Evolutionary conservation across 2,888 invertebrate species (phyloP), one percentile per base, ranked within the genome.

Genomic region (Melieria picta): DNA sequence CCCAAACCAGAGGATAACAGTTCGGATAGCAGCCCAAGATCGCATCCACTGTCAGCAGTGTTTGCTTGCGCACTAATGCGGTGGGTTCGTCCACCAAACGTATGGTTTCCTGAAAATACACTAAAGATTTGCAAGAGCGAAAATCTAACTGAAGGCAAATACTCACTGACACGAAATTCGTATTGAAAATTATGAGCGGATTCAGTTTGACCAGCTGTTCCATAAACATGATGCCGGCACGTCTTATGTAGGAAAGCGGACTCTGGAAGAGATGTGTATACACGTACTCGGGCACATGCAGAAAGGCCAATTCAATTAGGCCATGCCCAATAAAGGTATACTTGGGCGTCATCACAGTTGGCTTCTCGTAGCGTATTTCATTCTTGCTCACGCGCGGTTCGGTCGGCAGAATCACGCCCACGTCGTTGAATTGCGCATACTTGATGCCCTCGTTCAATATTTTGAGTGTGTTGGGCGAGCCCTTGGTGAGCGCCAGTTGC

Each of bases 1-100:
- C 82, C 76, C 80, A 85, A 48, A 86, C 79, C n/a, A 86, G 79
- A 0, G 85, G 82, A 76, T 81, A 82, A 68, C 87, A 86, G 72
- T 83, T 85, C 13, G 81, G 80, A 75, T 84, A 86, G 1, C 75
- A 75, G 11, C 79, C 78, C 45, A 86, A 74, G 62, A 86, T 79
- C 3, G 79, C 76, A 62, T 86, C 86, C 2, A 85, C 77, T 57
- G 79, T 79, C 1, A 83, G 78, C 47, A 86, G 69, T 0, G 82
- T 79, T 63, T 85, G 78, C 69, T 82, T 86, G 0, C 86, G 82
- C 5, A 86, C 86, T 11, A 85, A 78, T 0, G 80, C 75, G 0
- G 83, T 79, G 5, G 78, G 77, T 65, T 86, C 86, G 9, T 78
- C 74, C 7, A 83, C 80, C n/a, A 84, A 72, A 5, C 74, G 70